Conservation (phyloP, 2,113 vertebrate genomes). For the Syngnathus floridae region DNA sequence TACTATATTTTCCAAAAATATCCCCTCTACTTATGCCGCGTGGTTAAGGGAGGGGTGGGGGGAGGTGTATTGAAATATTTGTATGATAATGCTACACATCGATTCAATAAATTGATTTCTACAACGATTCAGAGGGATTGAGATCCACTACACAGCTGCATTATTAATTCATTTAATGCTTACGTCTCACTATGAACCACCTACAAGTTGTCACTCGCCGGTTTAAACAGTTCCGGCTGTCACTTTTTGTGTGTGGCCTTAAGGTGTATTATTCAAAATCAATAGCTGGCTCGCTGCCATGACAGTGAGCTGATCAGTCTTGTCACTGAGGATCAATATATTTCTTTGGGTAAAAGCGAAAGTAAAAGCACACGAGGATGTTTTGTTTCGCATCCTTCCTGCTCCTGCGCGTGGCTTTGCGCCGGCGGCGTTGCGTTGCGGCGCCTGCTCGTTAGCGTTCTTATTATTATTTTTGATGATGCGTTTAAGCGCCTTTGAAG, state of each 20-base stretch:
- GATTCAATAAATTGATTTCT: too few species aligned
- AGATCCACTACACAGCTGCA: too few species aligned
- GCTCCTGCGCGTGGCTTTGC: constrained; percentile 20
- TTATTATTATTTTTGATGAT: constrained; percentile 73
- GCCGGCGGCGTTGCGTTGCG: constrained; percentile 43
- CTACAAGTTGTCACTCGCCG: too few species aligned
- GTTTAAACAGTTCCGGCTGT: background rate
- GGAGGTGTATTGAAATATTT: too few species aligned
- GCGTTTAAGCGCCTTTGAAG: constrained; percentile 70
- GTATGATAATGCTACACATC: too few species aligned
- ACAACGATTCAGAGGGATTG: too few species aligned
- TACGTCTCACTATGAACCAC: too few species aligned
- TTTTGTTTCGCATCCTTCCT: constrained; percentile 21
- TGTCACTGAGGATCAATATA: background rate
- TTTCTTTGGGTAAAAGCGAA: background rate
- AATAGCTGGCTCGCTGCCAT: too few species aligned
- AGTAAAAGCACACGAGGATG: constrained; percentile 9
- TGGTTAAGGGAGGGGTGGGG: too few species aligned
- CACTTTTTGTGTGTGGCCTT: background rate
- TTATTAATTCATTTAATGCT: too few species aligned
- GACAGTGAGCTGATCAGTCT: background rate
- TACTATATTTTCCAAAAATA: too few species aligned
- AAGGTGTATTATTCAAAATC: background rate
- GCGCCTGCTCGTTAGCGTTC: constrained; percentile 48
- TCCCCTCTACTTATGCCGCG: too few species aligned